Evolutionary conservation across 2,888 invertebrate genomes (phyloP), one percentile per base, ranked within the genome.

Genomic region (Phaedon cochleariae): DNA sequence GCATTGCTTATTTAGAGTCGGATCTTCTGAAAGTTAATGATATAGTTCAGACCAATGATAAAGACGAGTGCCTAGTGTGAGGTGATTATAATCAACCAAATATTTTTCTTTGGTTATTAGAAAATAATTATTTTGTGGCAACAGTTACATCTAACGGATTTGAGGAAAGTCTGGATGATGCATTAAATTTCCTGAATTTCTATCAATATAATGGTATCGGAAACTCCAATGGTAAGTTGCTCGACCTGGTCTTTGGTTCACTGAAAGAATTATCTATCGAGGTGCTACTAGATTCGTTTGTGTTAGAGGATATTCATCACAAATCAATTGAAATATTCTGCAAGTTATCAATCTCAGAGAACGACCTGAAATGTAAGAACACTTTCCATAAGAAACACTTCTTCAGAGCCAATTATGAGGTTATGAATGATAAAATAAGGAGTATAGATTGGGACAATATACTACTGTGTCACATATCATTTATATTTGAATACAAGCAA

Each of bases 111-210:
- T 48, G 48, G 48, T 48, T 17, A 18, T 17, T 3, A 48, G 17
- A 48, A n/a, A 48, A n/a, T 9, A 48, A 48, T 48, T 17, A 48
- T 48, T 48, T 48, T 48, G 48, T 17, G 48, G 18, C 48, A 17
- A 48, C 48, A 48, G 48, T 17, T 48, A 48, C 20, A 2, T 4
- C 48, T 18, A 17, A 48, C 20, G 48, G 48, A 6, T 45, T 45
- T 48, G 48, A 17, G 18, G 48, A 48, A 48, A 48, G n/a, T 3
- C 48, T 48, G 48, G 18, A 4, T 48, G 48, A 48, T 48, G 9
- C 48, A 7, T 29, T 6, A 3, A 45, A 17, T 10, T 45, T 45
- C 45, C 17, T 45, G 45, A 17, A 45, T n/a, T n/a, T n/a, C n/a
- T n/a, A n/a, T n/a, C n/a, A n/a, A n/a, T n/a, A n/a, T n/a, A n/a